These are phyloP conservation scores for Montipora sp. DNA, from an alignment of 64 coral and sea anemone species.

Conservation along the genomic window DNA sequence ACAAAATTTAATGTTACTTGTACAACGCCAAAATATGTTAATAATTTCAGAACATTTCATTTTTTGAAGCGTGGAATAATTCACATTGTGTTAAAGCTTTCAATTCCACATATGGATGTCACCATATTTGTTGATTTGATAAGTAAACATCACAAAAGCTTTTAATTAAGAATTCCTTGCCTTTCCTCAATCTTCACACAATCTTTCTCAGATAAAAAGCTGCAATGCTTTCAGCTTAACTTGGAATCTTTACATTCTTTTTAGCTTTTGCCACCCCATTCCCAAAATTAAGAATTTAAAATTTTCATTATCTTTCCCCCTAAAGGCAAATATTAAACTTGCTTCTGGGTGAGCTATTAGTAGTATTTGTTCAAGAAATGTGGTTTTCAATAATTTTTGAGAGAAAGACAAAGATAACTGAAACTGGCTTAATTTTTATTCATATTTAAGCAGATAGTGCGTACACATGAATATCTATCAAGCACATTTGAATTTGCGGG, in stretches of 20 bases:
- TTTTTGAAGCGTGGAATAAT: not conserved
- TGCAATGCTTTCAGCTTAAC: too few species aligned
- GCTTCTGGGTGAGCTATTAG: too few species aligned
- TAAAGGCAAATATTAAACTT: too few species aligned
- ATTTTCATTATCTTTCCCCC: too few species aligned
- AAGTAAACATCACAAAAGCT: not conserved
- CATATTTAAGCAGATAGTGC: not conserved
- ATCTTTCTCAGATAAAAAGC: not conserved
- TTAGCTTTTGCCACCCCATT: too few species aligned
- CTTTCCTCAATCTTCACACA: not conserved
- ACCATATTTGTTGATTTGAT: not conserved
- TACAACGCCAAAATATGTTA: not conserved
- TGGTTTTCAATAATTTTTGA: conserved; percentile 1
- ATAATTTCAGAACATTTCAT: not conserved
- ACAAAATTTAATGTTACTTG: not conserved
- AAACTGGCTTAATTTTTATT: not conserved
- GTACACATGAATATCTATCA: not conserved
- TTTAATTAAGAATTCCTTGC: not conserved
- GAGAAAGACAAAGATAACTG: not conserved
- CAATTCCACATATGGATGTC: not conserved
- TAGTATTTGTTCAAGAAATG: not conserved
- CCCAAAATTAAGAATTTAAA: too few species aligned
- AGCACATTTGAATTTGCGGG: not conserved
- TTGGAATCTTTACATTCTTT: too few species aligned
- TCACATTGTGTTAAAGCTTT: not conserved